Evolutionary conservation across 2,797 vertebrate species (phyloP), one percentile per base, ranked within the genome.

Genomic region (Bradypus variegatus): DNA sequence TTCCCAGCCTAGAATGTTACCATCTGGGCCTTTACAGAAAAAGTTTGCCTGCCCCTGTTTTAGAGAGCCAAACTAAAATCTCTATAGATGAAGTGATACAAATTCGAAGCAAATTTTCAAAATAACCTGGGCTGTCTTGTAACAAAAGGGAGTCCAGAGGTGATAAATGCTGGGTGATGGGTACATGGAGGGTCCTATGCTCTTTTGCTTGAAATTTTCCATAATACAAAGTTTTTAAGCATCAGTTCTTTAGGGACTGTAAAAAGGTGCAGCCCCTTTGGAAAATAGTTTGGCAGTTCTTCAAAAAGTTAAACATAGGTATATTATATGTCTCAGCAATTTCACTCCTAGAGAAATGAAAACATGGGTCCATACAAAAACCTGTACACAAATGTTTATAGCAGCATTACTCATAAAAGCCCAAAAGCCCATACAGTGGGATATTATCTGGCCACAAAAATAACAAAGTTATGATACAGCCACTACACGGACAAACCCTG

Each of bases 101-200:
- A 41, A 45, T 13, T 16, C 13, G 31, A 19, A 78, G 38, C 53
- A 6, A 33, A 60, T n/a, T 58, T 19, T 55, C 15, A 27, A n/a
- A 48, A 33, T 36, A 21, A 36, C 21, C 38, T 8, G 15, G 9
- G 76, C 50, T 8, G 13, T 13, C 25, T 27, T 29, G 7, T 2
- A 11, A 7, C 3, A 11, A 6, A 15, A 31, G 21, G 2, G 5
- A n/a, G 5, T 2, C 36, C 76, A 58, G 58, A 33, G 67, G 25
- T 15, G 33, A 29, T 12, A 23, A 50, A 8, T n/a, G 58, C 60
- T 36, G 31, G 76, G 69, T 1, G 19, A 38, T 6, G 7, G 62
- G 0, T 23, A 9, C 4, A 9, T 3, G 5, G 27, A 21, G 9
- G 14, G 25, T 25, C 58, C 15, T 14, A 4, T 45, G 60, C 21